phyloP scores from a whole-genome alignment of 1,140 invertebrate species.

The Apis dorsata region DNA sequence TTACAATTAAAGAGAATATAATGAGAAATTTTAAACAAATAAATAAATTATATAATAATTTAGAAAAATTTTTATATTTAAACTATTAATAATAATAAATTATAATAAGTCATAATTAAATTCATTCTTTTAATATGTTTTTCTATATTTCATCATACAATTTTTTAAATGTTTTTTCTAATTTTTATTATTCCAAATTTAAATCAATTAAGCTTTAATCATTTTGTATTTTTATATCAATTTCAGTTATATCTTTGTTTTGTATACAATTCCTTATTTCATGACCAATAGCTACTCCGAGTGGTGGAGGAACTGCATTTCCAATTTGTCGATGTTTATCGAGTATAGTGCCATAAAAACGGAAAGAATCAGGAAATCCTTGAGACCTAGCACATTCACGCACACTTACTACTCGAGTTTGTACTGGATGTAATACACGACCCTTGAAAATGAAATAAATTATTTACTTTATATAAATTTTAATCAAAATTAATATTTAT shows the following conservation, averaged over 20 bases:
- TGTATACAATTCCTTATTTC: constrained; percentile 85
- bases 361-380: constrained; percentile 90
- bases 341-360: constrained; percentile 87
- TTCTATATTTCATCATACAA: too few species aligned
- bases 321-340: constrained; percentile 93
- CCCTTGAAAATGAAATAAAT: constrained; percentile 76
- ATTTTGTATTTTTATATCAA: background rate
- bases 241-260: background rate
- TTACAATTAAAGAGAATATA: background rate
- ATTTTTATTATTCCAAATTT: background rate
- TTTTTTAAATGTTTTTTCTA: background rate
- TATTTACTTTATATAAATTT: background rate
- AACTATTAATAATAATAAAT: background rate
- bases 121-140: background rate
- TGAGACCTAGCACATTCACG: constrained; percentile 93
- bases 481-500: background rate
- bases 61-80: background rate
- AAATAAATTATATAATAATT: background rate
- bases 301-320: constrained; percentile 92
- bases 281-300: constrained; percentile 87
- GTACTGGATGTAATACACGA: constrained; percentile 90
- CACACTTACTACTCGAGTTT: constrained; percentile 90
- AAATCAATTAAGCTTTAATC: background rate
- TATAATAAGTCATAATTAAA: background rate
- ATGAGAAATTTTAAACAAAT: background rate